Evolutionary conservation across 2,888 invertebrate genomes (phyloP), one percentile per base, ranked within the genome.

Genomic region (Cheilosia soror): DNA sequence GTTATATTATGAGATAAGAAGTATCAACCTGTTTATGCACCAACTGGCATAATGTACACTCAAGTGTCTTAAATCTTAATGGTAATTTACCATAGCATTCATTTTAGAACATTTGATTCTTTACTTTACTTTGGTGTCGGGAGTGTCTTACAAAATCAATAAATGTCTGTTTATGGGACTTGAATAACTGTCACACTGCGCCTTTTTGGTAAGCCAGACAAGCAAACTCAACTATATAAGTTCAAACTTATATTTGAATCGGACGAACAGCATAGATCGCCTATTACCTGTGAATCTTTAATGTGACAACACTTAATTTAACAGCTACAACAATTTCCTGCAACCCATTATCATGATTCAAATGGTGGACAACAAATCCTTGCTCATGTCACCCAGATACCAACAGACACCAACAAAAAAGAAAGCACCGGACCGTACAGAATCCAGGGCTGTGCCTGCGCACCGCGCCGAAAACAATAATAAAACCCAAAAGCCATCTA

Each of bases 401-500:
- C 76, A 81, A 72, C 55, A 62, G 82, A 78, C 82, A 82, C 63
- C 71, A 69, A 58, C 71, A 68, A 62, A 85, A 11, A 81, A 76
- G 81, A 85, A 85, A 85, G 62, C 81, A 85, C 66, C 76, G 76
- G 71, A 85, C 76, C 77, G 76, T 66, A 85, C 55, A 77, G 44
- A 81, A 72, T 87, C 69, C 68, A 79, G 77, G 51, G 69, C 84
- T 79, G 65, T 72, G 79, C 68, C 82, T 87, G 82, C 76, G 87
- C 81, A 86, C 84, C 73, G 79, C 79, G 71, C 85, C 76, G 85
- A 85, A 81, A 85, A 85, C 85, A 85, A 85, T 85, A 87, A 82
- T 78, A 79, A 83, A 87, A 87, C 78, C 73, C 78, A 87, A 87
- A 78, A 85, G 76, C 66, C 76, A 92, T 93, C 94, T 94, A 94